Conservation (phyloP, 2,113 vertebrate species). For the Cairina moschata region DNA sequence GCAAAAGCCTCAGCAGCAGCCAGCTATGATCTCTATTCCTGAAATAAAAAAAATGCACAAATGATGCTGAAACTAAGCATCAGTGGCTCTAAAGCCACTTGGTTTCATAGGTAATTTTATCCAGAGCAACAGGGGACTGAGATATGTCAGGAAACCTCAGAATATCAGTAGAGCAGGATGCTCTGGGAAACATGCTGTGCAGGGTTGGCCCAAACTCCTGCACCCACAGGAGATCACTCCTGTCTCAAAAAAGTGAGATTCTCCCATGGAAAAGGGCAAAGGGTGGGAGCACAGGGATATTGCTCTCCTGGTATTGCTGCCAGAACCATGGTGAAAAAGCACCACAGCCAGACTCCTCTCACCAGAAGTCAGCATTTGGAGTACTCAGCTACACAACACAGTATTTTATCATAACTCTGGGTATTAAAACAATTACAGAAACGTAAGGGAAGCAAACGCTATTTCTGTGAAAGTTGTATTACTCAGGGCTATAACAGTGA, state of each 20-base stretch:
- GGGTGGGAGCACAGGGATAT: background rate
- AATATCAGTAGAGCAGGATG: background rate
- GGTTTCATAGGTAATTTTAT: background rate
- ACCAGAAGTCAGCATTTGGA: background rate
- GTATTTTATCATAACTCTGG: background rate
- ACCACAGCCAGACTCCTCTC: background rate
- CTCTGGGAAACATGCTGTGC: background rate
- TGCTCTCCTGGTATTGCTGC: background rate
- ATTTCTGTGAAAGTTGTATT: background rate
- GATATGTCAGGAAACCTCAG: background rate
- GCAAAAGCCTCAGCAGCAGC: background rate
- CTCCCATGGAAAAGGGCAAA: background rate
- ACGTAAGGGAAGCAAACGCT: background rate
- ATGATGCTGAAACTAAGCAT: background rate
- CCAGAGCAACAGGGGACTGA: background rate
- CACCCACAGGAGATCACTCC: background rate
- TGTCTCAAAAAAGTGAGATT: no score
- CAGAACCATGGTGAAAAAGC: background rate
- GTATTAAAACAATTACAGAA: background rate
- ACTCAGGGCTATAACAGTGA: background rate
- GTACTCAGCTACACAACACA: background rate
- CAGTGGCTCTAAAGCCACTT: background rate
- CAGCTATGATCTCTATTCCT: background rate
- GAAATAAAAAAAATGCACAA: slow-evolving; percentile 3
- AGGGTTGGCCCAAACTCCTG: background rate